phyloP scores from a whole-genome alignment of 1,140 invertebrate genomes.

The Heliconius nattereri region DNA sequence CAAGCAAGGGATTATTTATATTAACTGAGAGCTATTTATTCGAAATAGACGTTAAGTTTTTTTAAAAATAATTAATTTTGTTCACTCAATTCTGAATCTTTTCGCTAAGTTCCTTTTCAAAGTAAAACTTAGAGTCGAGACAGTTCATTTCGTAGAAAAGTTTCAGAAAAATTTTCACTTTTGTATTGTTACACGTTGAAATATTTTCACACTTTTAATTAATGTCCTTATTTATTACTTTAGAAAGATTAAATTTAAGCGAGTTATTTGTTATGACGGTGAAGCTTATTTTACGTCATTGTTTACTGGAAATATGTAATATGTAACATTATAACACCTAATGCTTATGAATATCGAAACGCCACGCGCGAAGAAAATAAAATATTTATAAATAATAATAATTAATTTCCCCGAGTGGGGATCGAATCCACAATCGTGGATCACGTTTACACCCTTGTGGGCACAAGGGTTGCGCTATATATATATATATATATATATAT shows the following conservation, averaged over 20 bases:
- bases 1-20: neutral
- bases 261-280: neutral
- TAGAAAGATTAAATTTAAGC: neutral
- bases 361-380: too few relatives aligned
- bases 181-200: neutral
- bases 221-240: conserved; percentile 8
- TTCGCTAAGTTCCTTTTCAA: neutral
- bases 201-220: conserved; percentile 2
- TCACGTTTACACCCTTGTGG: too few relatives aligned
- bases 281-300: neutral
- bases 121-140: neutral
- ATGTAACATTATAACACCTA: too few relatives aligned
- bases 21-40: neutral
- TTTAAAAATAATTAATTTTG: conserved; percentile 6
- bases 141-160: conserved; percentile 1
- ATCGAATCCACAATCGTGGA: too few relatives aligned
- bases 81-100: neutral
- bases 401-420: too few relatives aligned
- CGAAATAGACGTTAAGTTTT: neutral
- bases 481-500: too few relatives aligned
- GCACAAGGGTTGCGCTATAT: too few relatives aligned
- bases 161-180: neutral
- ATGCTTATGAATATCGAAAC: too few relatives aligned
- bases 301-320: too few relatives aligned
- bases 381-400: too few relatives aligned